Base-by-base conservation (phyloP, 2,797 vertebrate species). In the Neomorphus geoffroyi region DNA sequence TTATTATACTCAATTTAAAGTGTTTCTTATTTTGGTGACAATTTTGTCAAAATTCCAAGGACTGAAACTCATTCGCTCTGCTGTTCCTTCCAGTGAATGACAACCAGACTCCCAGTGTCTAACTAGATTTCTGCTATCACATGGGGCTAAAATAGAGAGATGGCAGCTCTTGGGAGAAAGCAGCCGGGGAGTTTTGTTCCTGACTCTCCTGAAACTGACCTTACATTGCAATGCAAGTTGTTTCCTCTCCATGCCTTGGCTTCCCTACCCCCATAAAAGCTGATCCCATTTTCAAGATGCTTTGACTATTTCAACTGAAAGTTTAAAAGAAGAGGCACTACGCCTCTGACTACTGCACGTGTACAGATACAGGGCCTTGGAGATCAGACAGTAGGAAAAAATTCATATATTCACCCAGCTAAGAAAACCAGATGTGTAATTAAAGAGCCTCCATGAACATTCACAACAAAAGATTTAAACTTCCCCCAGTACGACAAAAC, bases 41-140 rank as follows among this genome's bases (percentile, higher is more conserved):
- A 73, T 61, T 91, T 35, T 92, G 81, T 78, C 86, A 71, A 39
- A 84, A 80, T 80, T 96, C 92, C 90, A 89, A 88, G 57, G 39
- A 37, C 67, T 71, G 78, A 82, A 84, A 85, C 71, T 88, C 90
- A 27, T 91, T 88, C 81, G 60, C 64, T 82, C 39, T 85, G 45
- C 86, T 92, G 71, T 6, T 82, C 60, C 80, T 74, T 50, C 50
- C 43, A 64, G 56, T 28, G 86, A 92, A 96, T 4, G 50, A 77
- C 58, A 93, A 84, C 21, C 90, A 91, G 77, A 56, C 9, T 91
- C 24, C 26, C 73, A 45, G 57, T 14, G 18, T 39, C 67, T 54
- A n/a, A 62, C 45, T 77, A 72, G 66, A 78, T 86, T 86, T 83
- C 69, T 92, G 58, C 53, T 86, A 65, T 58, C 74, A 67, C 21